Conservation (phyloP, 1,140 invertebrate species). For the Scaptomyza montana region DNA sequence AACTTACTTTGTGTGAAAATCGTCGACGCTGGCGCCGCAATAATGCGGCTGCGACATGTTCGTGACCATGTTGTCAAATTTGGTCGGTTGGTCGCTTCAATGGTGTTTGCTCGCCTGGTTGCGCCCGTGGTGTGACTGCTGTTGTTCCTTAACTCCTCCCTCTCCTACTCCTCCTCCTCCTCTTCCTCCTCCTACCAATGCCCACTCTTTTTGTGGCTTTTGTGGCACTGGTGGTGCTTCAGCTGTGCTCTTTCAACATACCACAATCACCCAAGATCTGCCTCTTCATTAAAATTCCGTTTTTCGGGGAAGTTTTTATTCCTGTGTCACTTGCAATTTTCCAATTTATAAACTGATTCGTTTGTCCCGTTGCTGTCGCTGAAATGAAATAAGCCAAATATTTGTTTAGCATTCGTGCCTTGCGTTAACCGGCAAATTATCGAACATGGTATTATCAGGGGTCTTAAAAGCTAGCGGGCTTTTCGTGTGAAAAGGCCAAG, state of each 20-base stretch:
- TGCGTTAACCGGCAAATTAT: conserved; percentile 10
- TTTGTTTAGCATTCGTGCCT: conserved; percentile 11
- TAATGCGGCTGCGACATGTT: conserved; percentile 81
- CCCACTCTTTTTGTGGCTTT: background rate
- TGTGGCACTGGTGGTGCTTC: conserved; percentile 36
- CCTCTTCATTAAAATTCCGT: conserved; percentile 67
- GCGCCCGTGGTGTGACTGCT: conserved; percentile 25
- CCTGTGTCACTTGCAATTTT: conserved; percentile 18
- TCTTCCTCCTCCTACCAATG: conserved; percentile 3
- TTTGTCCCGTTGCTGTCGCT: conserved; percentile 24
- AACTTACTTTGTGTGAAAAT: conserved; percentile 82
- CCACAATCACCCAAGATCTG: conserved; percentile 32
- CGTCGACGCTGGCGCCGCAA: conserved; percentile 74
- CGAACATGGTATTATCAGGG: background rate
- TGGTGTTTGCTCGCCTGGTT: conserved; percentile 27
- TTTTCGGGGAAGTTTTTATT: background rate
- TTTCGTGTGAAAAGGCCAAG: conserved; percentile 19
- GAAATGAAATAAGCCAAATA: conserved; percentile 53
- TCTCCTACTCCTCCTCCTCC: conserved; percentile 13
- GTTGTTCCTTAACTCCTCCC: conserved; percentile 4
- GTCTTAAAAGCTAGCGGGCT: background rate
- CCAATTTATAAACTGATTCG: conserved; percentile 49
- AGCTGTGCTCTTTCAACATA: conserved; percentile 50
- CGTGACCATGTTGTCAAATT: conserved; percentile 78
- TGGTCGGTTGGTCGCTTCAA: conserved; percentile 14